Evolutionary conservation across 2,113 vertebrate species (phyloP), one percentile per base, ranked within the genome.

Genomic region (Scartelaos histophorus): DNA sequence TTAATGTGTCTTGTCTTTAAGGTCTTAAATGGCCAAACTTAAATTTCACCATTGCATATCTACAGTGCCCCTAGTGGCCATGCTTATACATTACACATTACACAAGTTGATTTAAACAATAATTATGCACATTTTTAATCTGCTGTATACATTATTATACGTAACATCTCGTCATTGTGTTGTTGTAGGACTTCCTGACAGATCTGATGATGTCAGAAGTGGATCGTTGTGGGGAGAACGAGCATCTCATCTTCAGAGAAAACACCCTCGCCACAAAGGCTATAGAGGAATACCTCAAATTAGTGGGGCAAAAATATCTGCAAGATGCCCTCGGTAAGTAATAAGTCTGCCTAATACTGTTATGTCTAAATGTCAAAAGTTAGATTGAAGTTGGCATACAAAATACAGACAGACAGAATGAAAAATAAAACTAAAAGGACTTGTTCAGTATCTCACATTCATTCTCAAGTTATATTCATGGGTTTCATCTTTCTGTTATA

Each of bases 141-240:
- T 54, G 19, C 10, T 9, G n/a, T 21, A 7, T n/a, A 21, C 51
- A 54, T 54, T 54, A 21, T 21, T n/a, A 54, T 43, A 43, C 38
- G 7, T 54, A n/a, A 54, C 56, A 0, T 58, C 0, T 58, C 2
- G 11, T 3, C 71, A 5, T 66, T 62, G 45, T 43, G 53, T 21
- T 70, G 2, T 9, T 54, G 49, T 88, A 99, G 97, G 97, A 99
- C 92, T 99, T 99, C 92, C 95, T 99, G 89, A 98, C 97, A 0
- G 98, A 99, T 83, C 87, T 99, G 89, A 98, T 99, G 98, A 99
- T 99, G 97, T 98, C 97, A 0, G 98, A 99, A 92, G 97, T 99
- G 78, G 98, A 99, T 90, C 95, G 98, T 86, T 99, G 97, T 13
- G 98, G 97, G 25, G 98, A 99, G 85, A 99, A 99, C 1, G 98